These are phyloP conservation scores for Himantopus leucocephalus DNA, from an alignment of 2,113 vertebrate species.

Conservation along the genomic window DNA sequence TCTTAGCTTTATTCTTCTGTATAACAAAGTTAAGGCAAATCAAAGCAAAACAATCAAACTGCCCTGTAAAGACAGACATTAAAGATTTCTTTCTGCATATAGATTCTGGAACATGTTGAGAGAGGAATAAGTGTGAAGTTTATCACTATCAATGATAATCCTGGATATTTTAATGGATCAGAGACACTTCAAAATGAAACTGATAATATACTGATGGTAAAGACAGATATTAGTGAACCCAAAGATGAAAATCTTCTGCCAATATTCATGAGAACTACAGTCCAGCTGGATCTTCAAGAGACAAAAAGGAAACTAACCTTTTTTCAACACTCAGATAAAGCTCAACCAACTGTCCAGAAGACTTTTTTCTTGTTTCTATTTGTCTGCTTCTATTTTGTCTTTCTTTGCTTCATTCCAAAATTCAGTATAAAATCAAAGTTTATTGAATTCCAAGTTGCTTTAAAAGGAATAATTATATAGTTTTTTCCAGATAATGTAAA, in stretches of 20 bases:
- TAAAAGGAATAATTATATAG: not conserved
- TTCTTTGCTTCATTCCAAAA: not conserved
- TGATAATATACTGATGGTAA: not conserved
- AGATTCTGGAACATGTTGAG: not conserved
- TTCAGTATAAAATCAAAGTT: no score
- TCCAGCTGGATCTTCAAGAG: not conserved
- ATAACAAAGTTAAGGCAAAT: not conserved
- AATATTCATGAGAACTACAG: not conserved
- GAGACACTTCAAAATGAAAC: not conserved
- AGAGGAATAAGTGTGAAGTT: not conserved
- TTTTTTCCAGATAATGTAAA: not conserved
- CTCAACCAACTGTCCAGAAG: not conserved
- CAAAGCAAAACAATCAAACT: not conserved
- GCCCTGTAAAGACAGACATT: not conserved
- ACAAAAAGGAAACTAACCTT: not conserved
- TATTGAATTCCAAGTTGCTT: no score
- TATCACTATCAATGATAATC: not conserved
- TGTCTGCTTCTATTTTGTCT: not conserved
- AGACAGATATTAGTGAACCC: not conserved
- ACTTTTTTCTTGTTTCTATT: not conserved
- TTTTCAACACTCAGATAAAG: not conserved
- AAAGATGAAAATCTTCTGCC: not conserved
- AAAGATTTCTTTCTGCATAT: not conserved
- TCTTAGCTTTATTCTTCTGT: no score
- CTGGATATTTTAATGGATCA: not conserved